Evolutionary conservation across 2,113 vertebrate species (phyloP).

Genomic region (Psammodynastes pulverulentus): DNA sequence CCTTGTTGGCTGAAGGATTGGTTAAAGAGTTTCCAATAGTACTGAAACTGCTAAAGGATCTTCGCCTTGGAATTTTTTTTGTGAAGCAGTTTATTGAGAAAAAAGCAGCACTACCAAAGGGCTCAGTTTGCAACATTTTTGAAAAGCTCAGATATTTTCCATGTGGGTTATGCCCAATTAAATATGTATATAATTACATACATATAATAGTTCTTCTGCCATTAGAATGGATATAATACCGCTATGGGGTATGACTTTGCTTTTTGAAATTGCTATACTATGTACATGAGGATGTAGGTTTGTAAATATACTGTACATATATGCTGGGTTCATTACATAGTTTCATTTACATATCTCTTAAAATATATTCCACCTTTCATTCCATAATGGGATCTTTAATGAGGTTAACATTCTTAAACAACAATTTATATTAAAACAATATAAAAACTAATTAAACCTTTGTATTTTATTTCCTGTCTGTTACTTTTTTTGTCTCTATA

Average conservation of each 20-base stretch:
- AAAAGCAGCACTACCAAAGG: neutral
- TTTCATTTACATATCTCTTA: neutral
- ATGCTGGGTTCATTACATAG: neutral
- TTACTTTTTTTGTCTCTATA: neutral
- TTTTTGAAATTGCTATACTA: neutral
- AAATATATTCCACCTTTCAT: neutral
- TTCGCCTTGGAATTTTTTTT: neutral
- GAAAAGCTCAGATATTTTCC: neutral
- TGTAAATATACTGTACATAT: neutral
- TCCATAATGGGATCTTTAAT: neutral
- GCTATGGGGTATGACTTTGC: neutral
- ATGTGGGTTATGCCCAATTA: neutral
- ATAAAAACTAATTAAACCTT: constrained; percentile 1
- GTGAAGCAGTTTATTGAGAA: neutral
- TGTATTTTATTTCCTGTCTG: neutral
- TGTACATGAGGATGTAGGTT: neutral
- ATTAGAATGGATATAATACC: neutral
- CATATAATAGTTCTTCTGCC: neutral
- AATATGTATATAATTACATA: neutral
- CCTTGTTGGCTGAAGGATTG: neutral
- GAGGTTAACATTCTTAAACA: neutral
- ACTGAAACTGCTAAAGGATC: neutral
- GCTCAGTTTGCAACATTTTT: neutral
- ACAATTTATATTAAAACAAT: constrained; percentile 2
- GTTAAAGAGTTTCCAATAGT: neutral